phyloP scores from a whole-genome alignment of 2,113 vertebrate genomes.

The Hypocryptadius cinnamomeus region DNA sequence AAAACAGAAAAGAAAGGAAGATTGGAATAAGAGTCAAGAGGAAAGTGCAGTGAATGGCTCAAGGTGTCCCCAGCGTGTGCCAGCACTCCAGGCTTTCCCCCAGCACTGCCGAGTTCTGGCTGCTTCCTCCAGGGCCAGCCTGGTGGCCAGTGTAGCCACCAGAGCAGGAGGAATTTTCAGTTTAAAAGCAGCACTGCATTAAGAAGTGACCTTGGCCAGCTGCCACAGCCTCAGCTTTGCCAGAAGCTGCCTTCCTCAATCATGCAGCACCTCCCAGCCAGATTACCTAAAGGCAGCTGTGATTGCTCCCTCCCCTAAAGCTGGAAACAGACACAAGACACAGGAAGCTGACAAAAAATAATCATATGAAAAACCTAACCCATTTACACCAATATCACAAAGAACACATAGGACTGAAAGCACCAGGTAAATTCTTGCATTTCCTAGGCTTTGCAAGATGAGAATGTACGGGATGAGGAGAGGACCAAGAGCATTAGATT shows the following conservation, averaged over 20 bases:
- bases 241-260: not conserved
- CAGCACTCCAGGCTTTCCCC: not conserved
- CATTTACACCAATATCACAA: not conserved
- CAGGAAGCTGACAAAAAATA: not conserved
- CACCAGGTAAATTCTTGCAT: not conserved
- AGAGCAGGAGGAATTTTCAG: not conserved
- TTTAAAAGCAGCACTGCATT: not conserved
- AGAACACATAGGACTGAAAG: not conserved
- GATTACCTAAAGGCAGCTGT: not conserved
- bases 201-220: not conserved
- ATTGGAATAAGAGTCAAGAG: not conserved
- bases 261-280: not conserved
- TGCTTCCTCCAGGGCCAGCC: not conserved
- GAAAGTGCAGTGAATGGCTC: not conserved
- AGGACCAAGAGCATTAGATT: not conserved
- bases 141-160: not conserved
- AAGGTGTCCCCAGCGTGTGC: accelerated
- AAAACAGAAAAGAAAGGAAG: not conserved
- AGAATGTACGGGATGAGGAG: not conserved
- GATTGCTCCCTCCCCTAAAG: not conserved
- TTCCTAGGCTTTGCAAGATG: not conserved
- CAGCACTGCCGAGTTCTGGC: not conserved
- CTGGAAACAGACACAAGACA: not conserved
- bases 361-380: not conserved
- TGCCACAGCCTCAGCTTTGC: not conserved